Percentiles rank a stretch among this genome's conserved stretches.
Conservation (phyloP, 2,113 vertebrate genomes). For the rabbit (Oryctolagus cuniculus) region mOryCun1.1 NC_091447.1:39663001-39663500, state of each 20-base stretch:
- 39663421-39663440: slow-evolving; percentile 22
- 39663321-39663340: slow-evolving; percentile 6
- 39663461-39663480: neutral
- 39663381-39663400: slow-evolving; percentile 42
- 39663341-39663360: neutral
- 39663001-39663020: too few species aligned
- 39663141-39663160: too few species aligned
- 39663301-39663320: neutral
- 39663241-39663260: neutral
- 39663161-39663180: neutral
- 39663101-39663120: too few species aligned
- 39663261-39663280: neutral
- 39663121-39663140: too few species aligned
- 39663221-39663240: slow-evolving; percentile 41
- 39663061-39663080: too few species aligned
- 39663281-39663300: neutral
- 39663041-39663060: too few species aligned
- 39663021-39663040: too few species aligned
- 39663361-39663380: slow-evolving; percentile 10
- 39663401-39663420: neutral
- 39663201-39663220: neutral
- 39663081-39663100: too few species aligned
- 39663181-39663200: neutral
- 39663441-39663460: neutral
- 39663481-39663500: neutral